Evolutionary conservation across 2,888 invertebrate species (phyloP), one percentile per base, ranked within the genome.

Genomic region (Petrolisthes cinctipes): DNA sequence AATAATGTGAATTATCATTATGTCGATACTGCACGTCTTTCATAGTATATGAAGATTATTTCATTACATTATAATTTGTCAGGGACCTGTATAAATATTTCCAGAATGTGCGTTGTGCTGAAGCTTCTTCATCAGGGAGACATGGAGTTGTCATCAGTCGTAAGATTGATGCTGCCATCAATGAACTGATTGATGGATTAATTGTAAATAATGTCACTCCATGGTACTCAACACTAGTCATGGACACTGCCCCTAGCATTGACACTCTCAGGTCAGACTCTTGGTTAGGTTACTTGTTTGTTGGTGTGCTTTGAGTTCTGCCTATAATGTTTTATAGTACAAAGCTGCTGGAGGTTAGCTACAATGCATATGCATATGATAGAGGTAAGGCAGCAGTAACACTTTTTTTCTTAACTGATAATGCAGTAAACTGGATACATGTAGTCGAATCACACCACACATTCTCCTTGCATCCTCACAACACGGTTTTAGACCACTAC

Each of bases 101-200:
- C 5, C 73, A 87, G 87, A 87, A 73, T 80, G 80, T 87, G 37
- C 83, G 80, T 9, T 87, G 83, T 61, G 87, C 61, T 61, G 87
- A 87, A 57, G 78, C 68, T 11, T 80, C 87, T 5, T 57, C 82
- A 54, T 83, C 87, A 56, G 68, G 82, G 54, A 85, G 85, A 51
- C 89, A 89, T 66, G 87, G 84, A 37, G 87, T 86, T 57, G 87
- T 87, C 9, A 87, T 89, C 23, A 86, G 82, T 51, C 84, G 89
- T 6, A 89, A 89, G 76, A 84, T 89, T 23, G 89, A 89, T 83
- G 71, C 80, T 71, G 89, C 87, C 54, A 84, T 89, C 73, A 87
- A 87, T 20, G 89, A 89, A 71, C 79, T 89, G 9, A 87, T 89
- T 53, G 89, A 87, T 83, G 23, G 57, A 20, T 86, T 89, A 73